Conservation (phyloP, 2,888 invertebrate species). For the Zele albiditarsus region DNA sequence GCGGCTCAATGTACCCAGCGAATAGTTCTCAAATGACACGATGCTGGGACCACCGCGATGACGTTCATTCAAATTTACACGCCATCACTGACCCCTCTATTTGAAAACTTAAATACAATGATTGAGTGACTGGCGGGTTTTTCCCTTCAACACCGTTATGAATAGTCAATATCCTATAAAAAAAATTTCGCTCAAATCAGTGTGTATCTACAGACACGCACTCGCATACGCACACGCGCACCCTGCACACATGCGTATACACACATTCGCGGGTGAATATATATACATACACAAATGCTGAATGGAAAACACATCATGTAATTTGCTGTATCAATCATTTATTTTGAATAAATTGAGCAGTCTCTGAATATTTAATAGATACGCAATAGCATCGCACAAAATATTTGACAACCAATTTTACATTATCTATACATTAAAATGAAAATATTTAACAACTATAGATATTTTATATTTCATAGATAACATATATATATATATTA, state of each 20-base stretch:
- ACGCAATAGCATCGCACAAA: background rate
- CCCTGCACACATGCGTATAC: no score
- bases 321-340: background rate
- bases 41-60: conserved; percentile 69
- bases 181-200: no score
- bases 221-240: no score
- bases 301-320: background rate
- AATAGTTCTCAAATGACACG: conserved; percentile 69
- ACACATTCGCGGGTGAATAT: no score
- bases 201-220: no score
- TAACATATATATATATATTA: background rate
- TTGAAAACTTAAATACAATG: no score
- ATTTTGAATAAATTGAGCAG: background rate
- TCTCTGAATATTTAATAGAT: background rate
- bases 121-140: no score
- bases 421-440: background rate
- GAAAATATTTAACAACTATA: background rate
- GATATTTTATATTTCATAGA: background rate
- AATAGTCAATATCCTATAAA: no score
- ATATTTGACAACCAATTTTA: background rate
- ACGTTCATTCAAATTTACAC: conserved; percentile 57
- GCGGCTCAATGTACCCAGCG: conserved; percentile 32
- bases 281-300: background rate
- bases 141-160: no score
- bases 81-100: conserved; percentile 33